Base-by-base conservation (phyloP, 2,888 invertebrate genomes). In the Nomada flava region DNA sequence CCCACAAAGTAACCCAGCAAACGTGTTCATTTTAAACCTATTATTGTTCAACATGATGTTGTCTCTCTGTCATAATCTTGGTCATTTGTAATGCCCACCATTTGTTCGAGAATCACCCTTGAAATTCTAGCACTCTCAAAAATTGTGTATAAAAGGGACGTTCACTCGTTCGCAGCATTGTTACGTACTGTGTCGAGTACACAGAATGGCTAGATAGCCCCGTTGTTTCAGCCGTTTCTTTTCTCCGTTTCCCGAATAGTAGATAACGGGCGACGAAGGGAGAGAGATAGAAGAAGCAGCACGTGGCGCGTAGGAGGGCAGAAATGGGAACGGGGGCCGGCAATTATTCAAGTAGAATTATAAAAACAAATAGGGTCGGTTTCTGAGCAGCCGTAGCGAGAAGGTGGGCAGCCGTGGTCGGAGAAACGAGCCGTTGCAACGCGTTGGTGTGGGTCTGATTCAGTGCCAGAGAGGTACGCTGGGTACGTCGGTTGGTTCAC, bases 341-440 rank as follows among this genome's bases (percentile, higher is more conserved):
- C 88, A 91, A 91, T 91, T 91, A 91, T 91, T 91, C 91, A 88
- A 90, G 89, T 87, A 85, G 89, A 91, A 91, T 91, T 91, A 91
- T 91, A 89, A 91, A 91, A 91, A 91, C 91, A 91, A 91, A 91
- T 91, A 90, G 90, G 87, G 86, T 88, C 80, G 86, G 86, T 87
- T 85, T 80, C 84, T 80, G 79, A 86, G 75, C 77, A 70, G 82
- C 64, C 69, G 65, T 76, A 72, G 73, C 62, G 78, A 68, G 79
- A 75, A 79, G 86, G 74, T 87, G 81, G 81, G 63, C 73, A 74
- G 75, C 63, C 76, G 75, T 78, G 81, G 75, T 60, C 53, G 76
- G 68, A 76, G 82, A 63, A 63, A 76, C 60, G 79, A 83, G 84
- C 67, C 70, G 88, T 70, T 77, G 82, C 36, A 36, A 36, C 36